A percentile compares a stretch with the other conserved stretches of the same genome.
Evolutionary conservation across 1,140 invertebrate genomes (phyloP).

Genomic region (Brachionus asplanchnoidis): DNA sequence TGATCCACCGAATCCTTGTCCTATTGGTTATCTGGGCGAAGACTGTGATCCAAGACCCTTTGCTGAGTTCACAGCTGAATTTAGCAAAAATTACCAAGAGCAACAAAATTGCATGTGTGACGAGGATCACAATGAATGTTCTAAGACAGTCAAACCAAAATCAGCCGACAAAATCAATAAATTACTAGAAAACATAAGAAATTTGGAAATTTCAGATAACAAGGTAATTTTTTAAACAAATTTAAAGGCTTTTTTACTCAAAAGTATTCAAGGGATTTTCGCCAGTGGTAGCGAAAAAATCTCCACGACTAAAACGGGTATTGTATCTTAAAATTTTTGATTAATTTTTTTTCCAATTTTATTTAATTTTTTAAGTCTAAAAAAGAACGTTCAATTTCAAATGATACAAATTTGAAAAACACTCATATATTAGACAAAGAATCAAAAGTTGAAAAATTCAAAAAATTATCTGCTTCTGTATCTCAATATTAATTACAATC

Average conservation of each 20-base stretch:
- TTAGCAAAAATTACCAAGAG: conserved; percentile 86
- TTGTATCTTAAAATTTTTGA: too few relatives aligned
- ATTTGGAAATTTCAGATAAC: neutral
- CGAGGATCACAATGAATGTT: conserved; percentile 68
- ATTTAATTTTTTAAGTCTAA: too few relatives aligned
- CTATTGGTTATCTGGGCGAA: conserved; percentile 63
- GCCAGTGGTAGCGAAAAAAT: conserved; percentile 51
- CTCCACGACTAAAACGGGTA: conserved; percentile 43
- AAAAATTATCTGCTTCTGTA: too few relatives aligned
- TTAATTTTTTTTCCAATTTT: too few relatives aligned
- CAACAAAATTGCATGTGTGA: conserved; percentile 95
- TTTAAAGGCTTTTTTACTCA: neutral
- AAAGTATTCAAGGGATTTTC: neutral
- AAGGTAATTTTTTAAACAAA: neutral
- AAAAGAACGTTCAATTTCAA: too few relatives aligned
- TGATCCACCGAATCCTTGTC: conserved; percentile 97
- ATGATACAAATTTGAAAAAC: too few relatives aligned
- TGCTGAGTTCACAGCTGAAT: conserved; percentile 68
- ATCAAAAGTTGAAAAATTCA: too few relatives aligned
- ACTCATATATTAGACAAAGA: too few relatives aligned
- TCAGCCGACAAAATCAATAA: neutral
- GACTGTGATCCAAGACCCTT: conserved; percentile 33
- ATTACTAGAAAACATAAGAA: neutral
- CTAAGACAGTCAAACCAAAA: neutral
- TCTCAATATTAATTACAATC: too few relatives aligned